Base-by-base conservation (phyloP, 2,888 invertebrate genomes). In the Xylophagus ater region DNA sequence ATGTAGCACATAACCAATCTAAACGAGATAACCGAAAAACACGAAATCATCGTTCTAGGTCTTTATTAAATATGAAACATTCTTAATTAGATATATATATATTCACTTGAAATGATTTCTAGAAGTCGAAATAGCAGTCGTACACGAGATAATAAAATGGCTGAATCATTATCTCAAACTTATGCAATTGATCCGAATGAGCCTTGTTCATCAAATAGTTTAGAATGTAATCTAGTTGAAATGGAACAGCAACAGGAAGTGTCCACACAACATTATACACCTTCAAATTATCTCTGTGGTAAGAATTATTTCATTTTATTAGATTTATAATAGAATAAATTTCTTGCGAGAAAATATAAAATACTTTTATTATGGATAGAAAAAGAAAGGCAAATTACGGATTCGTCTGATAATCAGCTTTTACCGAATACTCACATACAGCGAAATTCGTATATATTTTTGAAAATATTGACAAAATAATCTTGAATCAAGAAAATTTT, bases 311-410 rank as follows among this genome's bases (percentile, higher is more conserved):
- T 23, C 9, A 9, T 23, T 10, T 8, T 8, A 23, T 8, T 6
- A 28, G 7, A 28, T 28, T 28, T 6, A n/a, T 12, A 7, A 14
- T 15, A 15, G 14, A 8, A 8, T 6, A 12, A 21, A 13, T 12
- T 32, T 31, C 15, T 18, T 31, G 33, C 33, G 49, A 41, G 49
- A 46, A 52, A 51, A 49, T 46, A 33, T 57, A 62, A 65, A 64
- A 52, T 56, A 26, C 34, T 28, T 6, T 23, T 17, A 28, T 18
- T 30, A 14, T 40, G 40, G 40, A 26, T 25, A 15, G 40, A 40
- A 15, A 25, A 40, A 29, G 23, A 34, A 4, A 34, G 40, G 12
- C 40, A 40, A 20, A 15, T 29, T 7, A 19, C 28, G 12, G 40
- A 34, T 7, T 19, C 28, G 19, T 18, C 38, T 3, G n/a, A 24